Conservation (phyloP, 2,113 vertebrate species). For the Gavia stellata region DNA sequence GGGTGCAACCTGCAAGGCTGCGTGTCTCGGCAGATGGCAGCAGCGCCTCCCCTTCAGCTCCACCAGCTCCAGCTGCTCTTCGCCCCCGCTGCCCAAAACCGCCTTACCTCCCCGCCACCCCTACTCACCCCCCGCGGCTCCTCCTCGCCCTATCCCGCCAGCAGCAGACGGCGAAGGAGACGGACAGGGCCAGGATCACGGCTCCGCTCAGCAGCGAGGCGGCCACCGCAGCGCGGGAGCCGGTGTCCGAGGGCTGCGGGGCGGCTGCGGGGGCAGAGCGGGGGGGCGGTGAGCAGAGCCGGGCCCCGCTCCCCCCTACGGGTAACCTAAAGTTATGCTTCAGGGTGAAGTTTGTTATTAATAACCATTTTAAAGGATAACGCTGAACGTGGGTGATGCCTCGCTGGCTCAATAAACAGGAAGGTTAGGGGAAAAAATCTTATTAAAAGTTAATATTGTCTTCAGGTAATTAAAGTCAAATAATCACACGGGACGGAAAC, state of each 20-base stretch:
- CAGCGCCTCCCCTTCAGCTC: not conserved
- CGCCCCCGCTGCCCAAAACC: too few species aligned
- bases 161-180: conserved; percentile 82
- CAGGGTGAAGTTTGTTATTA: not conserved
- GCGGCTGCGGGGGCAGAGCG: conserved; percentile 54
- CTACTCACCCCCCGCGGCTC: not conserved
- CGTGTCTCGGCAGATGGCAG: not conserved
- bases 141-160: conserved; percentile 67
- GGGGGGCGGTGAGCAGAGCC: not conserved
- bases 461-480: not conserved
- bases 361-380: not conserved
- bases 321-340: not conserved
- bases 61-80: not conserved
- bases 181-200: conserved; percentile 77
- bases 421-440: too few species aligned
- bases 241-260: conserved; percentile 66
- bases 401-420: accelerated
- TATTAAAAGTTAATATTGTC: not conserved
- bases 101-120: not conserved
- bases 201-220: conserved; percentile 79
- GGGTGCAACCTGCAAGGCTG: not conserved
- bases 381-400: not conserved
- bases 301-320: not conserved
- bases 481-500: not conserved
- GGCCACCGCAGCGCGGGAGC: conserved; percentile 74